These are phyloP conservation scores for Bacillus rossius DNA, from an alignment of 1,140 invertebrate species.

Conservation along the genomic window DNA sequence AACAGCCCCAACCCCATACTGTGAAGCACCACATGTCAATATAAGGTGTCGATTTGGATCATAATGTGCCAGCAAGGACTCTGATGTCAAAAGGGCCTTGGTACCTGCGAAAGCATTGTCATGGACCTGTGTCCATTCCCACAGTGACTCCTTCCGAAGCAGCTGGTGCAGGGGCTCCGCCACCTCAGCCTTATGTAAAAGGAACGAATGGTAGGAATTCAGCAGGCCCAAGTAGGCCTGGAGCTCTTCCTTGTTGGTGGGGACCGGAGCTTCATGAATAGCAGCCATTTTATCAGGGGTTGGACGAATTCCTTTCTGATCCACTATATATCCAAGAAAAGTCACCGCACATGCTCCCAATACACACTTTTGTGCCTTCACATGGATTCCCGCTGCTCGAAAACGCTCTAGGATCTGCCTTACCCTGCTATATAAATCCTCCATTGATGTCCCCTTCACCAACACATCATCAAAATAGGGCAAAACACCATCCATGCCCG, in stretches of 20 bases:
- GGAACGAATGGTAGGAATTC: conserved; percentile 36
- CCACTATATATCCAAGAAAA: conserved; percentile 34
- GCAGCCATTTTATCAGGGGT: conserved; percentile 32
- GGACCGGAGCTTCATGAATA: conserved; percentile 35
- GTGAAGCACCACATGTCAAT: conserved; percentile 44
- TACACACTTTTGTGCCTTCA: conserved; percentile 34
- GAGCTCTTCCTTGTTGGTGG: conserved; percentile 33
- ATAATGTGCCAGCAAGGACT: conserved; percentile 34
- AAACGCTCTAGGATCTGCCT: conserved; percentile 22
- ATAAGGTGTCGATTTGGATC: conserved; percentile 35
- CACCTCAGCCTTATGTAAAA: conserved; percentile 23
- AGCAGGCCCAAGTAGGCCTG: conserved; percentile 35
- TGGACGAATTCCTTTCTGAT: conserved; percentile 29
- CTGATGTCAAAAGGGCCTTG: conserved; percentile 24
- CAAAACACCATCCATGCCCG: neutral
- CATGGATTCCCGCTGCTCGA: conserved; percentile 18
- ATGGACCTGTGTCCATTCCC: neutral
- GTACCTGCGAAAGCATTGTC: neutral
- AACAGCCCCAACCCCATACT: conserved; percentile 43
- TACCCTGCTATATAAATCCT: neutral
- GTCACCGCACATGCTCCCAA: conserved; percentile 28
- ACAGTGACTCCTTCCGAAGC: conserved; percentile 10
- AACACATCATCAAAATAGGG: conserved; percentile 1
- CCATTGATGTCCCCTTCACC: neutral
- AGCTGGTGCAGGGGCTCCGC: conserved; percentile 14